Percentiles rank a stretch among this genome's conserved stretches.
phyloP scores from a whole-genome alignment of 2,113 vertebrate genomes.

The Herpailurus yagouaroundi region DNA sequence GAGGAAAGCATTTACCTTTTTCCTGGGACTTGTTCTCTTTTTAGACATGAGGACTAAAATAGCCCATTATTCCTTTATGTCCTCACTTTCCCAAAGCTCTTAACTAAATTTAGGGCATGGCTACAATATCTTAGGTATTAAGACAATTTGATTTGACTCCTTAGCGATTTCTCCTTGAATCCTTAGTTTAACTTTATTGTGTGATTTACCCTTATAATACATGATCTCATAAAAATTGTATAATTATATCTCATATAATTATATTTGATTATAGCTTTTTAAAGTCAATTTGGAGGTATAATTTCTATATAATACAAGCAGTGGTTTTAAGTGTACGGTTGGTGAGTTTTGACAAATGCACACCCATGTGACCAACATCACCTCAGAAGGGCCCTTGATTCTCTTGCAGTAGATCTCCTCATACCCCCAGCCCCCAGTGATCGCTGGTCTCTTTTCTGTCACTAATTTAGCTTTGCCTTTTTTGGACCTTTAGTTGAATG shows the following conservation, averaged over 20 bases:
- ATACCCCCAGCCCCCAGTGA: background rate
- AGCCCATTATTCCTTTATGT: background rate
- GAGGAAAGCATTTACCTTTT: background rate
- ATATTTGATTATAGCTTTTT: background rate
- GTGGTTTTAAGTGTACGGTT: background rate
- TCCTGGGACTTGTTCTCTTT: background rate
- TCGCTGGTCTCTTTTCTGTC: background rate
- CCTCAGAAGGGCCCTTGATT: background rate
- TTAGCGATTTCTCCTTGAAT: slow-evolving; percentile 12
- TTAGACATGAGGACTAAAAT: background rate
- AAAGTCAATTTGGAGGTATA: background rate
- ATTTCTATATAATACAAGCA: background rate
- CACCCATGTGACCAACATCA: background rate
- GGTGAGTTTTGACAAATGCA: background rate
- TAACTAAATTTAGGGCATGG: background rate
- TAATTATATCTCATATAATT: background rate
- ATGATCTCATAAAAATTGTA: background rate
- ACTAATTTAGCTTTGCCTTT: background rate
- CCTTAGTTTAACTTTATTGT: slow-evolving; percentile 1
- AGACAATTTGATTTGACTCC: slow-evolving; percentile 25
- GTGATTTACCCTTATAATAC: background rate
- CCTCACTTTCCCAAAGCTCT: background rate
- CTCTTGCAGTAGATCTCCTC: background rate
- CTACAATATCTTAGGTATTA: background rate
- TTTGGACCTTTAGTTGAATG: background rate